Conservation (phyloP, 2,888 invertebrate species). For the Camptogramma bilineatum region DNA sequence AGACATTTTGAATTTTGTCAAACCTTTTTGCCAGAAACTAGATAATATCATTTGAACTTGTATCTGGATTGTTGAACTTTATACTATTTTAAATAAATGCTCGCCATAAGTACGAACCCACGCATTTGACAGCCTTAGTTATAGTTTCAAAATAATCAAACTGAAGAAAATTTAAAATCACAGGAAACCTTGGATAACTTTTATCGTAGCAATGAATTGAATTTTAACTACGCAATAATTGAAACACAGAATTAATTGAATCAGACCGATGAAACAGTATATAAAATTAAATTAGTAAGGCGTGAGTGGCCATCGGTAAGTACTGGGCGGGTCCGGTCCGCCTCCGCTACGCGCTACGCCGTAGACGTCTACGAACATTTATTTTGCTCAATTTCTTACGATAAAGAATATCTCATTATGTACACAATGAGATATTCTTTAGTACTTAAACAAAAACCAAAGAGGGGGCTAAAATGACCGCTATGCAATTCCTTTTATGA, state of each 20-base stretch:
- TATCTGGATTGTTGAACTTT: too few species aligned
- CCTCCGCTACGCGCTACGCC: conserved; percentile 60
- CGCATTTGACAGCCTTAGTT: too few species aligned
- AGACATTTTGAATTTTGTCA: too few species aligned
- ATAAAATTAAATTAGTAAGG: conserved; percentile 49
- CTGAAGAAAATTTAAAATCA: too few species aligned
- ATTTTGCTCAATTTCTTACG: background rate
- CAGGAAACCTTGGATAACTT: too few species aligned
- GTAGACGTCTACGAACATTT: conserved; percentile 49
- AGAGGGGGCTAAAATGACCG: background rate
- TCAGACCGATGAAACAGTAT: background rate
- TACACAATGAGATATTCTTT: too few species aligned
- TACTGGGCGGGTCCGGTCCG: conserved; percentile 60
- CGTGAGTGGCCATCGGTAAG: conserved; percentile 49
- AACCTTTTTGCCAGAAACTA: too few species aligned
- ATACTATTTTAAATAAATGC: too few species aligned
- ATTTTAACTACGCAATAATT: background rate
- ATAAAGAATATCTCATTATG: background rate
- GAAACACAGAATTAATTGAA: background rate
- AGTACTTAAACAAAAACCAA: background rate
- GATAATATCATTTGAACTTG: too few species aligned
- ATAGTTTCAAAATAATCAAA: too few species aligned
- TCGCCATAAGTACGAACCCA: too few species aligned
- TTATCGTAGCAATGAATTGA: background rate
- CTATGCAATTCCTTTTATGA: too few species aligned